Percentiles rank a stretch among this genome's conserved stretches.
Evolutionary conservation across 1,140 invertebrate species (phyloP).

Genomic region (Hetaerina americana): DNA sequence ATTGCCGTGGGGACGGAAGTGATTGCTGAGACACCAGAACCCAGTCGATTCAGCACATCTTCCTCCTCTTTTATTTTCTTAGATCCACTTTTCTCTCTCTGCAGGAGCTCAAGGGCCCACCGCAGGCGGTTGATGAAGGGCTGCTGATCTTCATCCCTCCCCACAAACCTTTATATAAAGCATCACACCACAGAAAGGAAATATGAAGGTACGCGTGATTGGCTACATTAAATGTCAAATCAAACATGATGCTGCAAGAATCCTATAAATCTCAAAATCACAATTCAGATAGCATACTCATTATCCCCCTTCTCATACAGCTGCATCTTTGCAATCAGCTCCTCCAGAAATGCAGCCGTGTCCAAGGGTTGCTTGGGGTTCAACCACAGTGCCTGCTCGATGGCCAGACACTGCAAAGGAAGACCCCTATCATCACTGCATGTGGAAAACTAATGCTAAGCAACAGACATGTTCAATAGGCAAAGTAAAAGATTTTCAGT

Average conservation of each 20-base stretch:
- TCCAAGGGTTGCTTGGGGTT: slow-evolving; percentile 33
- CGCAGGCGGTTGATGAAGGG: slow-evolving; percentile 38
- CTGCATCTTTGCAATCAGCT: slow-evolving; percentile 44
- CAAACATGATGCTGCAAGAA: too few species aligned
- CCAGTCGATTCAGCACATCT: slow-evolving; percentile 41
- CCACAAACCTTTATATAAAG: not conserved
- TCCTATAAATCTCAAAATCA: not conserved
- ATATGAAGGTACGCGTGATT: too few species aligned
- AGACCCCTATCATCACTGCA: too few species aligned
- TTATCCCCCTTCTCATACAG: slow-evolving; percentile 38
- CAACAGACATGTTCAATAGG: too few species aligned
- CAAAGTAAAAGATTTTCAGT: too few species aligned
- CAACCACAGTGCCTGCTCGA: slow-evolving; percentile 36
- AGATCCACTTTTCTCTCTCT: slow-evolving; percentile 23
- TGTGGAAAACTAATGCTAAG: too few species aligned
- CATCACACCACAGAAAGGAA: too few species aligned
- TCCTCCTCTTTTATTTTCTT: slow-evolving; percentile 20
- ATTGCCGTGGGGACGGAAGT: slow-evolving; percentile 65
- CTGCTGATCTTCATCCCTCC: slow-evolving; percentile 16
- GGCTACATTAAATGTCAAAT: too few species aligned
- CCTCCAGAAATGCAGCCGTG: slow-evolving; percentile 34
- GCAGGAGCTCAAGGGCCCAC: slow-evolving; percentile 32
- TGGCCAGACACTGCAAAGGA: slow-evolving; percentile 35
- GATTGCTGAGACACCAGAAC: slow-evolving; percentile 47
- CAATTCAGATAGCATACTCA: slow-evolving; percentile 20